Evolutionary conservation across 2,797 vertebrate species (phyloP).

Genomic region (Masticophis lateralis): DNA sequence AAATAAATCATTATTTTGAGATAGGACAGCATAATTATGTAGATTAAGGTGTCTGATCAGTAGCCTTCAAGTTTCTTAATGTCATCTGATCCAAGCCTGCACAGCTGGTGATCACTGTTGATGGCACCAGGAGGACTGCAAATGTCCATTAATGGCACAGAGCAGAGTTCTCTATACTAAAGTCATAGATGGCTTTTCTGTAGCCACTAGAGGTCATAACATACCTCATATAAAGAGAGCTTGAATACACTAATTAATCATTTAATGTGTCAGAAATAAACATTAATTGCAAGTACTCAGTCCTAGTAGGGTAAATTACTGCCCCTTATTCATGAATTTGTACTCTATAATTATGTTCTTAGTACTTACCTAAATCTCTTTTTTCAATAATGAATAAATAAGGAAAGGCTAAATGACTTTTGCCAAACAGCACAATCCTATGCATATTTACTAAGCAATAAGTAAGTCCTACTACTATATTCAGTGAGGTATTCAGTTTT

Average conservation of each 20-base stretch:
- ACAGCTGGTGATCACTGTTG: background rate
- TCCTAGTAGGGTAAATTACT: background rate
- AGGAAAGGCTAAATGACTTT: constrained; percentile 2
- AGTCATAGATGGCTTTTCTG: background rate
- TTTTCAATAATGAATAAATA: background rate
- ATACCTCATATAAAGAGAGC: constrained; percentile 29
- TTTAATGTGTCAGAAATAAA: fast-evolving
- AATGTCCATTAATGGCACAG: background rate
- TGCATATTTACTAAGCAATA: background rate
- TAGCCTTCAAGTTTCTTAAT: background rate
- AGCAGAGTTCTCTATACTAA: background rate
- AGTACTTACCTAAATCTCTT: background rate
- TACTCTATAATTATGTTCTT: background rate
- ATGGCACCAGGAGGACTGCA: background rate
- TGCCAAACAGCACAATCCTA: background rate
- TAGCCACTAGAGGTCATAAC: constrained; percentile 65
- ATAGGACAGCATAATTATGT: background rate
- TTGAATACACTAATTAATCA: background rate
- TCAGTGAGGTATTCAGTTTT: background rate
- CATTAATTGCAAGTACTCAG: background rate
- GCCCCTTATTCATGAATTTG: background rate
- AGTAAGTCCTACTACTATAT: background rate
- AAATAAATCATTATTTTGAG: background rate
- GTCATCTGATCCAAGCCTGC: background rate
- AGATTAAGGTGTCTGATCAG: background rate